Evolutionary conservation across 2,113 vertebrate genomes (phyloP).

Genomic region (Solea solea): DNA sequence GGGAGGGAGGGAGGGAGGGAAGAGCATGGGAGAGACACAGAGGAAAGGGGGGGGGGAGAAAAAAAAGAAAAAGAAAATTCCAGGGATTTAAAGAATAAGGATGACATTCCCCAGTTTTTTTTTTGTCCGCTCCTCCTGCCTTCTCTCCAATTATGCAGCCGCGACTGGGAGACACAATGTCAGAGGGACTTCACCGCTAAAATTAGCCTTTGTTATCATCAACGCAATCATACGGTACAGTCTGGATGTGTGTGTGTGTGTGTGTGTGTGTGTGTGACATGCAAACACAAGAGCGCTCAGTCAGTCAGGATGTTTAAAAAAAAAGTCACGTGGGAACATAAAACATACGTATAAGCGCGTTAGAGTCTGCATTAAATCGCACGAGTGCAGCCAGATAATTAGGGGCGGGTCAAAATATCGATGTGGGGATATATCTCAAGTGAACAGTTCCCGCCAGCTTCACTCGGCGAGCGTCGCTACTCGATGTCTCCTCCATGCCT

Average conservation of each 20-base stretch:
- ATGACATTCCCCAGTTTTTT: conserved; percentile 61
- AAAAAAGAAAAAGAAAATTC: conserved; percentile 46
- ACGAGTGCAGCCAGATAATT: no score
- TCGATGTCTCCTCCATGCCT: no score
- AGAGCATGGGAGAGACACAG: conserved; percentile 9
- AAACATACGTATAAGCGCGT: no score
- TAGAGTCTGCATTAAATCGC: no score
- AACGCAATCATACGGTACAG: conserved; percentile 31
- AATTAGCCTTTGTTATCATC: conserved; percentile 55
- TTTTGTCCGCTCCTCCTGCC: conserved; percentile 7
- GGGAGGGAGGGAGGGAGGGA: conserved; percentile 18
- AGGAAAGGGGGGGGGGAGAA: neutral
- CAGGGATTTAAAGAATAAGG: conserved; percentile 54
- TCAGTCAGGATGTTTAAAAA: conserved; percentile 16
- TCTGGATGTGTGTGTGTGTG: conserved; percentile 30
- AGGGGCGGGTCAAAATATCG: no score
- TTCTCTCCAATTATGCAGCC: conserved; percentile 52
- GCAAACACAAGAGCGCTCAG: no score
- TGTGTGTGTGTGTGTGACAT: neutral
- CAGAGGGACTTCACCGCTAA: conserved; percentile 52
- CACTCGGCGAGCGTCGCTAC: no score
- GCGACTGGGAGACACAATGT: conserved; percentile 30
- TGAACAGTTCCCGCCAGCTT: no score
- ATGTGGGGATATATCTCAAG: no score
- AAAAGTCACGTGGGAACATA: no score